Percentiles rank a stretch among this genome's conserved stretches.
Evolutionary conservation across 2,113 vertebrate genomes (phyloP).

Genomic region (Lipophrys pholis): DNA sequence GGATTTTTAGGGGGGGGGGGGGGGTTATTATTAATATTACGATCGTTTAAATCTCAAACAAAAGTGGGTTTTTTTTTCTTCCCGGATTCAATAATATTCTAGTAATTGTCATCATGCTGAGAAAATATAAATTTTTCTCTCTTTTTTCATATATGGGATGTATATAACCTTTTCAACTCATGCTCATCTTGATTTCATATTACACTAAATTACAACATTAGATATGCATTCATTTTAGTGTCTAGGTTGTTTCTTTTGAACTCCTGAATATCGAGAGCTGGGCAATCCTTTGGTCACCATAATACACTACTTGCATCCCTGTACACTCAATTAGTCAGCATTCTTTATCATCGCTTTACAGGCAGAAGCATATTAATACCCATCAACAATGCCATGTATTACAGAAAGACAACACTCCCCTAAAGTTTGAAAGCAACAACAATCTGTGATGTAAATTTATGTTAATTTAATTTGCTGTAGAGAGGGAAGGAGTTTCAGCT

Average conservation of each 20-base stretch:
- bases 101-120: too few relatives aligned
- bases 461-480: conserved; percentile 64
- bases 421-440: conserved; percentile 37
- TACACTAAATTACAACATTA: background rate
- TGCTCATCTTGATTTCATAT: background rate
- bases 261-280: background rate
- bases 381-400: conserved; percentile 54
- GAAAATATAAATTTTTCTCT: too few relatives aligned
- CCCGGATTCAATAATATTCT: too few relatives aligned
- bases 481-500: conserved; percentile 63
- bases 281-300: background rate
- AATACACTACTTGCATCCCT: conserved; percentile 22
- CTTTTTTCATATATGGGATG: too few relatives aligned
- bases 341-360: conserved; percentile 41
- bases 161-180: background rate
- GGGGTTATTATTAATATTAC: too few relatives aligned
- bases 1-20: too few relatives aligned
- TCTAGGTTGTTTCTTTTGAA: background rate
- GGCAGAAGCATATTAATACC: conserved; percentile 50
- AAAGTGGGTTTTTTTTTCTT: too few relatives aligned
- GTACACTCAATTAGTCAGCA: conserved; percentile 25
- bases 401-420: conserved; percentile 37
- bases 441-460: conserved; percentile 71
- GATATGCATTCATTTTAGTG: background rate
- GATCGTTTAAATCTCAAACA: too few relatives aligned